Conservation (phyloP, 2,113 vertebrate genomes). For the Thryonomys swinderianus region DNA sequence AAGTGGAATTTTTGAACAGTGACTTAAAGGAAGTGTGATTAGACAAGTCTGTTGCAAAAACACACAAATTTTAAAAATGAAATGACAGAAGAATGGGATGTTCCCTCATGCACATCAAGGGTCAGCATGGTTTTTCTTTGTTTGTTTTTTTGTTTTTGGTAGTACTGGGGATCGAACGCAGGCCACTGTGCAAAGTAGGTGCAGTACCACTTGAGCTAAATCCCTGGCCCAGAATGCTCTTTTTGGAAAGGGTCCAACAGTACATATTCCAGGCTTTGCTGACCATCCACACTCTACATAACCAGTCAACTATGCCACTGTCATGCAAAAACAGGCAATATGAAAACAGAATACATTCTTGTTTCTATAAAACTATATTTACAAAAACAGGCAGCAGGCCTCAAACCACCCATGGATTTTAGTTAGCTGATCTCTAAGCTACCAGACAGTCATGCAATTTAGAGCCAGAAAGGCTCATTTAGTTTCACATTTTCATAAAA, state of each 20-base stretch:
- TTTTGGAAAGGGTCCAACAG: not conserved
- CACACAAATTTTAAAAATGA: not conserved
- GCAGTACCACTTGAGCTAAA: too few relatives aligned
- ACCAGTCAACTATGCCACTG: not conserved
- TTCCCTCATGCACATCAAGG: not conserved
- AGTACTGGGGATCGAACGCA: too few relatives aligned
- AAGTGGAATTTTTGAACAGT: slow-evolving; percentile 27
- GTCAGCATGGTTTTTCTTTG: not conserved
- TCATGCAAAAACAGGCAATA: not conserved
- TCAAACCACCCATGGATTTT: not conserved
- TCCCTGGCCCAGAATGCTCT: too few relatives aligned
- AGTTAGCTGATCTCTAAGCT: not conserved
- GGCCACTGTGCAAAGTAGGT: too few relatives aligned
- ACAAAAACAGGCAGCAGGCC: not conserved
- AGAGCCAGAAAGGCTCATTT: not conserved
- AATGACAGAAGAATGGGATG: not conserved
- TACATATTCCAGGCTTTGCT: not conserved
- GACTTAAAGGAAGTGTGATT: not conserved
- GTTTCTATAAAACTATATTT: not conserved
- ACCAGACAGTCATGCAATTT: not conserved
- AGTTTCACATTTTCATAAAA: slow-evolving; percentile 37
- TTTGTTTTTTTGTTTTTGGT: too few relatives aligned
- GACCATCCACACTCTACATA: not conserved
- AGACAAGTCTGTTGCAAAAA: slow-evolving; percentile 36
- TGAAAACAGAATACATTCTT: not conserved